phyloP scores from a whole-genome alignment of 2,113 vertebrate genomes.

The Colaptes auratus region DNA sequence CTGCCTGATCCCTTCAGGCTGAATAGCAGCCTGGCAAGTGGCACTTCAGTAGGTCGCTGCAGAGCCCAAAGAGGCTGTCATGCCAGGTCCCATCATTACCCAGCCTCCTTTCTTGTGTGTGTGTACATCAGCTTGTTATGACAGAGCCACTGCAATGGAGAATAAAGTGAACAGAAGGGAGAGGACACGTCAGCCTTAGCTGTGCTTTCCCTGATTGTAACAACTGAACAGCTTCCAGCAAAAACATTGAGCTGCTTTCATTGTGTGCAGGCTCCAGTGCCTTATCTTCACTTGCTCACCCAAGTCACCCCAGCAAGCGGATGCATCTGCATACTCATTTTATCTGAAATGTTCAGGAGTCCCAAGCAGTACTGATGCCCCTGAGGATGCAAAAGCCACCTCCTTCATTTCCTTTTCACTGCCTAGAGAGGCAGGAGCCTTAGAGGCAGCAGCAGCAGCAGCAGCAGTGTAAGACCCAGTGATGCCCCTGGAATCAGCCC shows the following conservation, averaged over 20 bases:
- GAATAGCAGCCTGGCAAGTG: constrained; percentile 54
- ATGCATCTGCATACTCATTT: not conserved
- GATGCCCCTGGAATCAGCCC: not conserved
- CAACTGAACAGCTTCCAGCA: constrained; percentile 51
- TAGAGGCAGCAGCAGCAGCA: not conserved
- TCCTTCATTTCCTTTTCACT: not conserved
- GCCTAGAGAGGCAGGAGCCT: not conserved
- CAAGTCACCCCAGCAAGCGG: not conserved
- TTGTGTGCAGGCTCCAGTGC: not conserved
- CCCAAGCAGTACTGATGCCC: not conserved
- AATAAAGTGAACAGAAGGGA: constrained; percentile 45
- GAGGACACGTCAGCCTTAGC: constrained; percentile 19
- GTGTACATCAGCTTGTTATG: not conserved
- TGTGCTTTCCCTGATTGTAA: not conserved
- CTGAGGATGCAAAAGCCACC: not conserved
- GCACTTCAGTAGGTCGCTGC: constrained; percentile 51
- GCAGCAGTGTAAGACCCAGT: not conserved
- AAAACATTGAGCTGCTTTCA: constrained; percentile 14
- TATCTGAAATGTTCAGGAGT: not conserved
- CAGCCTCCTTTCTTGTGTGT: not conserved
- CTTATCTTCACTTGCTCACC: not conserved
- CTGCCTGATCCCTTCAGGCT: constrained; percentile 49
- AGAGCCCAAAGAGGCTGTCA: constrained; percentile 35
- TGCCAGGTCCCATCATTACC: constrained; percentile 23
- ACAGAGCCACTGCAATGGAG: not conserved